Percentiles rank a stretch among this genome's conserved stretches.
Conservation (phyloP, 2,113 vertebrate genomes). For the Pteruthius melanotis region DNA sequence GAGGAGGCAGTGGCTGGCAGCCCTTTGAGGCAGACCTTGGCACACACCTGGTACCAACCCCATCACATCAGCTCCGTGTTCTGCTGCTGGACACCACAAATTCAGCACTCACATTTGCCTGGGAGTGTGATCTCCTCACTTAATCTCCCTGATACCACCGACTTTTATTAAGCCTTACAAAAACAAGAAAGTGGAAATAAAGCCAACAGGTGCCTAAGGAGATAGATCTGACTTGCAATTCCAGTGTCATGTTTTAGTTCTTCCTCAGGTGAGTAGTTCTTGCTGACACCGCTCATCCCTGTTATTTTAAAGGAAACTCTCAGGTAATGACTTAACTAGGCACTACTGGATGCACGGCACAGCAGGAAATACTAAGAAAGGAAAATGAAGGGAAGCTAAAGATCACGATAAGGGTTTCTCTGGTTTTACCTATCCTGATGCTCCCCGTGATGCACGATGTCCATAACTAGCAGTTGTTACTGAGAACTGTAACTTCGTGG, state of each 20-base stretch:
- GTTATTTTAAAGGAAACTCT: not conserved
- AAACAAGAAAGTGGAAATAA: not conserved
- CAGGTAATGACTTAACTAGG: not conserved
- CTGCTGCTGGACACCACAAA: not conserved
- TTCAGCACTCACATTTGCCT: not conserved
- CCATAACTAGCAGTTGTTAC: accelerated
- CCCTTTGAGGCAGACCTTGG: not conserved
- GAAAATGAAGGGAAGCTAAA: not conserved
- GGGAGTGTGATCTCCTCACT: not conserved
- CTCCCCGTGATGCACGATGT: accelerated
- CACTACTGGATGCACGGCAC: accelerated
- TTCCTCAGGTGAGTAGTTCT: not conserved
- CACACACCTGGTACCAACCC: not conserved
- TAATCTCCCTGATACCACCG: not conserved
- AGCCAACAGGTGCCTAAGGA: not conserved
- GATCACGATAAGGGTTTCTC: accelerated
- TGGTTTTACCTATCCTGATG: not conserved
- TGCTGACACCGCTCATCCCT: not conserved
- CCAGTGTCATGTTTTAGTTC: not conserved
- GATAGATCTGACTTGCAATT: not conserved
- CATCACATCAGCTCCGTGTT: not conserved
- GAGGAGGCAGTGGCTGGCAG: not conserved
- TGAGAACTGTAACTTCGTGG: not conserved
- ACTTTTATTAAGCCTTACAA: not conserved
- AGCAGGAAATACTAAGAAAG: not conserved